These are phyloP conservation scores for Ia io DNA, from an alignment of 2,113 vertebrate genomes.

Conservation along the genomic window DNA sequence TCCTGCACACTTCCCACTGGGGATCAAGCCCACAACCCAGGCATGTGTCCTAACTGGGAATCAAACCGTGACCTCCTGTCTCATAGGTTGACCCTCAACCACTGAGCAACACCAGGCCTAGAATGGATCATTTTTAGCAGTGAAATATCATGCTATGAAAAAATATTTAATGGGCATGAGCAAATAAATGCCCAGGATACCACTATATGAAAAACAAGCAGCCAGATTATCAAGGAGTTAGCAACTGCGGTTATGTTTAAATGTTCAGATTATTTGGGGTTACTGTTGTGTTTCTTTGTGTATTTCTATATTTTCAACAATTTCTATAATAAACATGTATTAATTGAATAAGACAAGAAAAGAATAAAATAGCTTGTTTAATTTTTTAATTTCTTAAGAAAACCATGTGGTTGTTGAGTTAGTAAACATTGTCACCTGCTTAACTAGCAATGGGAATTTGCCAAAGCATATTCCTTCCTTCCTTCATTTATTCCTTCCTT, in stretches of 20 bases:
- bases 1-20: too few relatives aligned
- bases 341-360: neutral
- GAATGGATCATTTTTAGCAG: neutral
- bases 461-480: neutral
- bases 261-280: neutral
- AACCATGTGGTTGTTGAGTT: neutral
- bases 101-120: too few relatives aligned
- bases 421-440: neutral
- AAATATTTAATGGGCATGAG: neutral
- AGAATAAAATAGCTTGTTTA: neutral
- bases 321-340: neutral
- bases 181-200: neutral
- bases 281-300: neutral
- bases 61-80: too few relatives aligned
- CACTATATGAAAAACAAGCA: neutral
- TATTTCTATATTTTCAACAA: neutral
- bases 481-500: neutral
- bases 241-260: accelerated
- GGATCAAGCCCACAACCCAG: too few relatives aligned
- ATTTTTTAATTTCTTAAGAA: neutral
- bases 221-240: neutral
- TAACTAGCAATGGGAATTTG: neutral
- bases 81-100: too few relatives aligned
- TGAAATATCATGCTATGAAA: neutral
- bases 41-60: too few relatives aligned